Evolutionary conservation across 2,113 vertebrate genomes (phyloP).

Genomic region (Etheostoma cragini): DNA sequence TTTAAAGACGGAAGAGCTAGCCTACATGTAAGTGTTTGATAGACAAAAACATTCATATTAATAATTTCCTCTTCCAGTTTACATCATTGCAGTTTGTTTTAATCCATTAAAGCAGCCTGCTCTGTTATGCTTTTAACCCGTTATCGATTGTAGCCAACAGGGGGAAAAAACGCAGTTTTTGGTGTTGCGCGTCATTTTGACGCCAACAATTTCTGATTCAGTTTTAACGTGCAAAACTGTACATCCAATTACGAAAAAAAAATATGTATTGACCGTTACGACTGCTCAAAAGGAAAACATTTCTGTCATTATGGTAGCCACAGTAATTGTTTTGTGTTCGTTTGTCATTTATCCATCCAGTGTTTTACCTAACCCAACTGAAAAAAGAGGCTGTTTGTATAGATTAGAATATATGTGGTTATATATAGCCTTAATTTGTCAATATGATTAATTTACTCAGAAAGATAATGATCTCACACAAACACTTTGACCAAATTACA

Average conservation of each 20-base stretch:
- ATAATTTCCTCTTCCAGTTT: no score
- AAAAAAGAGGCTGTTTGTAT: background rate
- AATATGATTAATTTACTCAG: background rate
- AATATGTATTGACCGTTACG: background rate
- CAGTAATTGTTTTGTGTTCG: background rate
- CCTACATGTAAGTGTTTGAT: background rate
- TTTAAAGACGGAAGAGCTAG: background rate
- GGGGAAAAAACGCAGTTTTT: background rate
- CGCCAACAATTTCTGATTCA: background rate
- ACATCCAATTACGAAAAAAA: background rate
- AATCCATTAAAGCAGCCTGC: background rate
- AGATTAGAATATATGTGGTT: background rate
- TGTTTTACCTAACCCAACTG: background rate
- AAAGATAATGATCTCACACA: background rate
- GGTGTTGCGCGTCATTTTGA: background rate
- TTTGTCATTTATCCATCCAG: background rate
- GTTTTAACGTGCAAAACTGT: no score
- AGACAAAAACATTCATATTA: background rate
- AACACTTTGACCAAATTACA: background rate
- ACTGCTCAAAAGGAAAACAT: background rate
- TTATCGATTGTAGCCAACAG: background rate
- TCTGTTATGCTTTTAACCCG: rapidly evolving
- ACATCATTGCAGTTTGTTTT: background rate
- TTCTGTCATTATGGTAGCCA: background rate
- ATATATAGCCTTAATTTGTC: background rate